Percentiles rank a stretch among this genome's conserved stretches.
Conservation (phyloP, 2,113 vertebrate genomes). For the Onychostoma macrolepis region DNA sequence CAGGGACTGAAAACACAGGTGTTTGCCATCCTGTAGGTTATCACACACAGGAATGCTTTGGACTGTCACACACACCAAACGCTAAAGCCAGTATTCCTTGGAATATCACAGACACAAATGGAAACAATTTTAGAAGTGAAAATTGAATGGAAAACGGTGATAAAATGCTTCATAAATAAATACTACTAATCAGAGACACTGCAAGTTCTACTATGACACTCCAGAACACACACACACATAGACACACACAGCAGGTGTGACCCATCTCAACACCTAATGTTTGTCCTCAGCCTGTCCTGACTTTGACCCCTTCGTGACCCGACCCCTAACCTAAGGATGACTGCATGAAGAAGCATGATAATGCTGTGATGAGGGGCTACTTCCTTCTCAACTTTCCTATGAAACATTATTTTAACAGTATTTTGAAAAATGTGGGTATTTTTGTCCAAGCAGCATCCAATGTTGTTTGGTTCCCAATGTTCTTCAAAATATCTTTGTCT, state of each 20-base stretch:
- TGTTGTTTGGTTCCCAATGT: not conserved
- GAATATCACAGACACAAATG: not conserved
- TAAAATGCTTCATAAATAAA: not conserved
- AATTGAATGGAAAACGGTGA: not conserved
- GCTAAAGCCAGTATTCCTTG: not conserved
- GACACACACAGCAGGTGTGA: slow-evolving; percentile 20
- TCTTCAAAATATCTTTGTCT: no score
- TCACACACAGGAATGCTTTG: slow-evolving; percentile 3
- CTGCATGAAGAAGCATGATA: not conserved
- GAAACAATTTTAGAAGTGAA: not conserved
- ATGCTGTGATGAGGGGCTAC: not conserved
- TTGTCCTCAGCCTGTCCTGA: slow-evolving; percentile 24
- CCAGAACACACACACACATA: slow-evolving; percentile 17
- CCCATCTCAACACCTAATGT: not conserved
- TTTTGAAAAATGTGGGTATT: not conserved
- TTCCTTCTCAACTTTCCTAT: not conserved
- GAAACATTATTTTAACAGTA: not conserved
- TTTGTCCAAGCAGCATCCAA: not conserved
- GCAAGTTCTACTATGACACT: not conserved
- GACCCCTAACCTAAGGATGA: not conserved
- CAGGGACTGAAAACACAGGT: slow-evolving; percentile 23
- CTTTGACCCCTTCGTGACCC: slow-evolving; percentile 25
- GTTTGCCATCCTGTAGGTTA: slow-evolving; percentile 24
- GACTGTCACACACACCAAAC: not conserved
- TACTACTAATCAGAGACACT: not conserved